A percentile compares a stretch with the other conserved stretches of the same genome.
These are phyloP conservation scores for Neodiprion virginianus DNA, from an alignment of 1,140 invertebrate genomes.

Conservation along the genomic window DNA sequence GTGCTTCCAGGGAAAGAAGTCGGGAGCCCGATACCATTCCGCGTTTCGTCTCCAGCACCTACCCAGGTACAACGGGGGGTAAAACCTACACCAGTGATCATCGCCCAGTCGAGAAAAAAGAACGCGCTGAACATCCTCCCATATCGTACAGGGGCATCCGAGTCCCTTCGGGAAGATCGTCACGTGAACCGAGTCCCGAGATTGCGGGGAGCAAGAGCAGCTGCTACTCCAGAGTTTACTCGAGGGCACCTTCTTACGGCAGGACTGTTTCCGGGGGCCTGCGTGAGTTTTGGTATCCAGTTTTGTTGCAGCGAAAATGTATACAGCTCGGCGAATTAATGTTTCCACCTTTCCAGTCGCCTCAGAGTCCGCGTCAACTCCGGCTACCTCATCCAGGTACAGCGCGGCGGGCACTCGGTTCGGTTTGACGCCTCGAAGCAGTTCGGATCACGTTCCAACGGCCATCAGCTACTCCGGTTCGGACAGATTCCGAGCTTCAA, in stretches of 20 bases:
- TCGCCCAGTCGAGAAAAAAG: conserved; percentile 45
- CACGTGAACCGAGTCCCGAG: conserved; percentile 55
- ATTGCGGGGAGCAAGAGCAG: conserved; percentile 41
- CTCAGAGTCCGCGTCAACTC: conserved; percentile 38
- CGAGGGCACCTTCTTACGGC: conserved; percentile 43
- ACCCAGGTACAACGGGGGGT: conserved; percentile 42
- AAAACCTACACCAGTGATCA: conserved; percentile 43
- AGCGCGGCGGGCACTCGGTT: conserved; percentile 30
- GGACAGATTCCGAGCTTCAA: conserved; percentile 37
- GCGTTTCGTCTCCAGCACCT: conserved; percentile 49
- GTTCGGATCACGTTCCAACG: conserved; percentile 32
- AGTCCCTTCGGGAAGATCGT: conserved; percentile 41
- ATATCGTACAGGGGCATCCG: conserved; percentile 43
- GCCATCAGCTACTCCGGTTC: conserved; percentile 31
- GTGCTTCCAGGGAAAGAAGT: conserved; percentile 46
- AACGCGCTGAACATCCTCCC: conserved; percentile 41
- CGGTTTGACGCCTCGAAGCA: conserved; percentile 28
- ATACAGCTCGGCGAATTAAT: not conserved
- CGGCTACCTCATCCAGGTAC: conserved; percentile 34
- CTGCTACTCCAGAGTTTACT: conserved; percentile 41
- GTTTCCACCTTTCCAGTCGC: conserved; percentile 28
- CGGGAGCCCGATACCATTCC: conserved; percentile 48
- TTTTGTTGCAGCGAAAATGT: conserved; percentile 16
- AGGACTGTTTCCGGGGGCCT: conserved; percentile 40
- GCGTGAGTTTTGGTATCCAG: conserved; percentile 24